Evolutionary conservation across 2,797 vertebrate species (phyloP), one percentile per base, ranked within the genome.

Genomic region (Melanotaenia pygmaea): DNA sequence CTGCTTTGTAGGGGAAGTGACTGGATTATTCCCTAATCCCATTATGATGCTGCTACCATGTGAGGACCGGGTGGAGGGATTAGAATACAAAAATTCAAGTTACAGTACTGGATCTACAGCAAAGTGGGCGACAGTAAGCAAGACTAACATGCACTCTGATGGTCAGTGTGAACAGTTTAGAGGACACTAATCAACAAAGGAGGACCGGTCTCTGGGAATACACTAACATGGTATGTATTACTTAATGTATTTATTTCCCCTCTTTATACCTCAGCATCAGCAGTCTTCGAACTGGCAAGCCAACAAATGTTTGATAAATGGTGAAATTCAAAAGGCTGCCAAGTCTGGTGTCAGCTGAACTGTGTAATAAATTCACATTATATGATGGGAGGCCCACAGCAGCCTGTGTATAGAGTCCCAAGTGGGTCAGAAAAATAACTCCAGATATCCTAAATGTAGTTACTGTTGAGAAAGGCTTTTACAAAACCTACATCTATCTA

Each of bases 1-100:
- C 83, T 70, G 73, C 74, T 75, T 62, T 68, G 56, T 30, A 76
- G 47, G 64, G 83, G 80, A 84, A 85, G 79, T 85, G 88, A 51
- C 76, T 72, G 89, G 91, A 94, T 94, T 92, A 91, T 65, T 56
- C 2, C 67, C 40, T 94, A 94, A 94, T 94, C 94, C 88, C 88
- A 93, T 93, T 93, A 93, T 82, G 79, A 84, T 86, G 88, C 83
- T 72, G 76, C 78, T 67, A 83, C 85, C 90, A 86, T 86, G 90
- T 83, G 91, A 92, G 82, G 70, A 50, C 80, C 64, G 59, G 77
- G 79, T 79, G 64, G 72, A 72, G 65, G 81, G 89, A 88, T 89
- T 91, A 88, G 83, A 73, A 83, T 60, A 68, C 18, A 61, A 77
- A 70, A 66, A 71, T 68, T 76, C 16, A 6, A 60, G 82, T 70